Evolutionary conservation across 2,888 invertebrate species (phyloP).

Genomic region (Apotomis turbidana): DNA sequence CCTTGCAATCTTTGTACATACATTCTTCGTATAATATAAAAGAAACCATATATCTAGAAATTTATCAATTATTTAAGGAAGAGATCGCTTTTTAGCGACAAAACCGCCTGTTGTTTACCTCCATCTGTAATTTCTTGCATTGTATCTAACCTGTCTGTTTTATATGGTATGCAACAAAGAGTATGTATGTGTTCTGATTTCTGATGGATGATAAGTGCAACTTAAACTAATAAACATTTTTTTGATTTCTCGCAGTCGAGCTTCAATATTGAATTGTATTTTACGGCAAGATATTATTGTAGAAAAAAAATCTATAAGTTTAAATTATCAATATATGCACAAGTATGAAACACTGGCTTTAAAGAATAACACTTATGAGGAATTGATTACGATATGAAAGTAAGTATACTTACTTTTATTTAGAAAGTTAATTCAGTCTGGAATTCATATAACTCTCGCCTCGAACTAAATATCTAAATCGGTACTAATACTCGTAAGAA

Average conservation of each 20-base stretch:
- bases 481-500: constrained; percentile 54
- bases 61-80: no score
- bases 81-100: no score
- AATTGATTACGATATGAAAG: neutral
- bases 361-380: constrained; percentile 8
- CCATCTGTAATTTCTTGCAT: no score
- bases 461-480: constrained; percentile 36
- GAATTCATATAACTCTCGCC: constrained; percentile 18
- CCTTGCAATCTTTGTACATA: neutral
- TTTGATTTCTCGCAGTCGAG: neutral
- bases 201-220: neutral
- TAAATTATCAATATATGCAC: neutral
- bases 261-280: neutral
- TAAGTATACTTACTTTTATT: constrained; percentile 2
- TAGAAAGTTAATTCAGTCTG: constrained; percentile 37
- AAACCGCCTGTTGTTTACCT: no score
- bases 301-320: no score
- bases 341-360: neutral
- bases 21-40: neutral
- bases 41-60: neutral
- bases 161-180: no score
- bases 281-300: no score
- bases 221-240: neutral
- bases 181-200: neutral
- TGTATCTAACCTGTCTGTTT: no score